These are phyloP conservation scores for Morelia viridis DNA, from an alignment of 2,797 vertebrate species.

Conservation along the genomic window DNA sequence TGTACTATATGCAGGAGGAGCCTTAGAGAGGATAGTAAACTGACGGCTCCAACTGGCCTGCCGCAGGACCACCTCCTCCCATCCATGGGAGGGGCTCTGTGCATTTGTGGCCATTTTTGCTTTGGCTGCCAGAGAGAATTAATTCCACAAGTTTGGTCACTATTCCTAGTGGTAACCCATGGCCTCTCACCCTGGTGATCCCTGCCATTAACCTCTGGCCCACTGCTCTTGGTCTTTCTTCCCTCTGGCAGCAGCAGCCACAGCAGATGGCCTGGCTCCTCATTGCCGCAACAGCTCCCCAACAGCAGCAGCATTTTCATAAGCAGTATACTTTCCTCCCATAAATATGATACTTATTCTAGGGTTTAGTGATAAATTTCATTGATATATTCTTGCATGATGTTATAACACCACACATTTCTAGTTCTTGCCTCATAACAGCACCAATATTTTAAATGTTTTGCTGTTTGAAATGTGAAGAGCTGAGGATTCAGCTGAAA, in stretches of 20 bases:
- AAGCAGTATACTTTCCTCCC: background rate
- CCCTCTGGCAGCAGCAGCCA: background rate
- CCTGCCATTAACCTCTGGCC: background rate
- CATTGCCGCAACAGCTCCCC: background rate
- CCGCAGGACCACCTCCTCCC: background rate
- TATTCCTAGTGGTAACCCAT: background rate
- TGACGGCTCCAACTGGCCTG: background rate
- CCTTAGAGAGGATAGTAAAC: too few relatives aligned
- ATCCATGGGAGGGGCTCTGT: background rate
- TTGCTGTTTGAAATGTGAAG: conserved; percentile 11
- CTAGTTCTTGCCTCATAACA: background rate
- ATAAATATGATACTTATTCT: background rate
- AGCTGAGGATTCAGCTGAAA: background rate
- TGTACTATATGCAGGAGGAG: too few relatives aligned
- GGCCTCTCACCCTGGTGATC: background rate
- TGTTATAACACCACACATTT: background rate
- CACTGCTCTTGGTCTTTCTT: background rate
- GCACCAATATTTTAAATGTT: background rate
- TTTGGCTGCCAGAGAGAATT: background rate
- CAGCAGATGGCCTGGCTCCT: background rate
- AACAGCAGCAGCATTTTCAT: background rate
- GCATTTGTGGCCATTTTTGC: background rate
- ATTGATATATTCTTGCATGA: background rate
- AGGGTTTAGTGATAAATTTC: background rate
- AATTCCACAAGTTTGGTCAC: background rate